phyloP scores from a whole-genome alignment of 1,140 invertebrate species.

The Hetaerina americana region DNA sequence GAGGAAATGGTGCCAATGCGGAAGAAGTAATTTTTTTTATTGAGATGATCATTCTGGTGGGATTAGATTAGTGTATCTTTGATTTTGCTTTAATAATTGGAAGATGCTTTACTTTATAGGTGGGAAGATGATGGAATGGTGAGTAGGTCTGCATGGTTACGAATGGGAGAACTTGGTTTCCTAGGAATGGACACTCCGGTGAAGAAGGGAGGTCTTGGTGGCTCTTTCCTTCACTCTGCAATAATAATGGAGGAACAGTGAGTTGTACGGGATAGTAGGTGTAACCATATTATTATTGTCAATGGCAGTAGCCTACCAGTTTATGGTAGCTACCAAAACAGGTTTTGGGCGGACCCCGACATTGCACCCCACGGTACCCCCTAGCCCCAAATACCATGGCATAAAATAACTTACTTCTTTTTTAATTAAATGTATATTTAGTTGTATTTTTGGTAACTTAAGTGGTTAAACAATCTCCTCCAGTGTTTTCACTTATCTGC shows the following conservation, averaged over 20 bases:
- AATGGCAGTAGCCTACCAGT: too few species aligned
- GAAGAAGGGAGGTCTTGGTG: conserved; percentile 31
- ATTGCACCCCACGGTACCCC: too few species aligned
- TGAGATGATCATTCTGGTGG: background rate
- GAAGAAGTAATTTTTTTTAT: conserved; percentile 16
- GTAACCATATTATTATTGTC: too few species aligned
- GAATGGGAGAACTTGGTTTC: conserved; percentile 31
- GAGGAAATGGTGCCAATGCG: conserved; percentile 33
- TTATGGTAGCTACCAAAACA: too few species aligned
- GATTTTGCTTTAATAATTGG: background rate
- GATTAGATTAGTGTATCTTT: background rate
- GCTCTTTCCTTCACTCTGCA: conserved; percentile 29
- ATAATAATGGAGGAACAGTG: conserved; percentile 34
- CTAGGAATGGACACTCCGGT: conserved; percentile 31
- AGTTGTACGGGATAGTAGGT: too few species aligned
- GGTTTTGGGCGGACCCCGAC: too few species aligned
- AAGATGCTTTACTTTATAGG: background rate
- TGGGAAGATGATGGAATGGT: conserved; percentile 32
- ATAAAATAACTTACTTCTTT: too few species aligned
- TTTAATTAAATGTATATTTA: too few species aligned
- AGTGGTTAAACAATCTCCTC: too few species aligned
- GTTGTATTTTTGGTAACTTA: too few species aligned
- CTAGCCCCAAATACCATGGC: too few species aligned
- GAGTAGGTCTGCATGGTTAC: conserved; percentile 30
- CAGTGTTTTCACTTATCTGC: too few species aligned